Conservation (phyloP, 2,113 vertebrate genomes). For the Myotis brandtii region DNA sequence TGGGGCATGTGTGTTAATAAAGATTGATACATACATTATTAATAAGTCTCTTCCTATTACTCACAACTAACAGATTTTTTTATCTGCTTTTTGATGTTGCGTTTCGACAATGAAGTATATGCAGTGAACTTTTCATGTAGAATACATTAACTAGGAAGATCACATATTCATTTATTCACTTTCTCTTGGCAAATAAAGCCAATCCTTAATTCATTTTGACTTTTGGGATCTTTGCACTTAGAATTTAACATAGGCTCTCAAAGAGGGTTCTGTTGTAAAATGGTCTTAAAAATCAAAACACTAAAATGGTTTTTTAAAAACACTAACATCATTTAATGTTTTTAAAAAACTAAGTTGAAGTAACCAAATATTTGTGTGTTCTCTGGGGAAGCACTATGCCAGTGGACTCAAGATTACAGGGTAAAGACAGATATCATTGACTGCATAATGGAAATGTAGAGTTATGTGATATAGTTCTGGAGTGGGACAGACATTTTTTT, state of each 20-base stretch:
- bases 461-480: neutral
- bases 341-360: neutral
- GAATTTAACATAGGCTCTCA: neutral
- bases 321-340: neutral
- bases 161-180: neutral
- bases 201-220: slow-evolving; percentile 27
- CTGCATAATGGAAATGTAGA: neutral
- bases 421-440: neutral
- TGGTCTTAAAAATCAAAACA: too few relatives aligned
- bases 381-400: neutral
- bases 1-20: slow-evolving; percentile 14
- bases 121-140: neutral
- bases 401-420: neutral
- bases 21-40: neutral
- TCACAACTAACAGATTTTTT: neutral
- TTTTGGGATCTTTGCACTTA: neutral
- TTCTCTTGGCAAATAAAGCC: neutral
- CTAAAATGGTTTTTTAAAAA: neutral
- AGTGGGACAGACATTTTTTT: neutral
- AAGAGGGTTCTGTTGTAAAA: neutral
- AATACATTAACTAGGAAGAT: neutral
- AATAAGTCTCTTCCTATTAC: neutral
- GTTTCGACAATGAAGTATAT: neutral
- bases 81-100: slow-evolving; percentile 16
- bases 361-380: neutral